Base-by-base conservation (phyloP, 2,797 vertebrate genomes). In the Microctenopoma steveboyesi region DNA sequence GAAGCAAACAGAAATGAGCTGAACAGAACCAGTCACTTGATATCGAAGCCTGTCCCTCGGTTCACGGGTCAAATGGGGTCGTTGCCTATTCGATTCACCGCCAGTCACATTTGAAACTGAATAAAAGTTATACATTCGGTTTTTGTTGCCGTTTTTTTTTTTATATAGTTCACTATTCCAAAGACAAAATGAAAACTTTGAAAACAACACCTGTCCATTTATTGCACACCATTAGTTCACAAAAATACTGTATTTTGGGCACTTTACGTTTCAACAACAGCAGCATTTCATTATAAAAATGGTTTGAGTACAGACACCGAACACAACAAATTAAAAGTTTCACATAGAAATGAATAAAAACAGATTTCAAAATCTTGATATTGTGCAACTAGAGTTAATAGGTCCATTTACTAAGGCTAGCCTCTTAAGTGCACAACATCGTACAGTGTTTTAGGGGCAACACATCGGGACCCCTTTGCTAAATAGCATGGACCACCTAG, bases 191-290 rank as follows among this genome's bases (percentile, higher is more conserved):
- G 37, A 60, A 79, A 85, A 84, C 66, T 81, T n/a, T 87, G 40
- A 80, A 86, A 89, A 92, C 87, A 72, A 86, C 86, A 90, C 81
- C 76, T 69, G 81, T 92, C 86, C 76, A 91, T 90, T 92, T 93
- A 93, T 93, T 93, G 92, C 92, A 93, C 92, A 91, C 88, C 73
- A 88, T 89, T 56, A 73, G 74, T 87, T 93, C 90, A 92, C 91
- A 90, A 93, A 92, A 92, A 92, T 89, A 42, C 40, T 42, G 40
- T 42, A 90, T 86, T 89, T 83, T 88, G 90, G 92, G 91, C 90
- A 92, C 91, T 93, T 92, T 89, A 86, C 83, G 79, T 91, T 91
- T 90, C 78, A 59, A 89, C 90, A 88, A 92, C 90, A 93, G 91
- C 91, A 93, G 92, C 92, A 91, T 93, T 91, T 91, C 78, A 85